Percentiles rank a stretch among this genome's conserved stretches.
phyloP scores from a whole-genome alignment of 2,113 vertebrate genomes.

The Cyphotilapia sp. region DNA sequence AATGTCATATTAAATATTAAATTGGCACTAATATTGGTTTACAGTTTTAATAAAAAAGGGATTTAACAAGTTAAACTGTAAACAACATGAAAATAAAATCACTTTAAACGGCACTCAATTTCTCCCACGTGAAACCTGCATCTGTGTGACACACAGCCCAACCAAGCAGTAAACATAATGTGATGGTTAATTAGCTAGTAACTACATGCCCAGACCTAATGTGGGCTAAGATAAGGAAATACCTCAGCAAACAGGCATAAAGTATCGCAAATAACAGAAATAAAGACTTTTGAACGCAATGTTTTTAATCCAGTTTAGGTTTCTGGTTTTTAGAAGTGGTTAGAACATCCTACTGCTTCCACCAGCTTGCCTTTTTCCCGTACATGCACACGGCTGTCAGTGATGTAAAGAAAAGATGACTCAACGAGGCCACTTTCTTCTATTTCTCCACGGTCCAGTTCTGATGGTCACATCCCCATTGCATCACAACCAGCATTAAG shows the following conservation, averaged over 20 bases:
- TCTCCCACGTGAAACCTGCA: neutral
- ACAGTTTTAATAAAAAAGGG: neutral
- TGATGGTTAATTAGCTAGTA: neutral
- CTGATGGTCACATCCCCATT: neutral
- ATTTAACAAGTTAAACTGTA: neutral
- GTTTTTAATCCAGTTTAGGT: neutral
- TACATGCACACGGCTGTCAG: neutral
- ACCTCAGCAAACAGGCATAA: neutral
- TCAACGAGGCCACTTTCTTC: neutral
- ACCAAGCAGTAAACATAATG: neutral
- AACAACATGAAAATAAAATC: neutral
- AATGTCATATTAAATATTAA: neutral
- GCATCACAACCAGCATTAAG: neutral
- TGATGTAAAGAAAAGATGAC: neutral
- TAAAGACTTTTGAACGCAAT: rapidly evolving
- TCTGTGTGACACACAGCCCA: neutral
- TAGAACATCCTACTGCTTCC: neutral
- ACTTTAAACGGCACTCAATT: neutral
- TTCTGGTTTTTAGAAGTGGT: neutral
- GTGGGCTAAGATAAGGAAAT: neutral
- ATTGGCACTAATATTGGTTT: neutral
- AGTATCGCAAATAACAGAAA: neutral
- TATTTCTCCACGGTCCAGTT: neutral
- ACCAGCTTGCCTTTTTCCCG: neutral
- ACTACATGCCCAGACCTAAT: neutral